These are phyloP conservation scores for Ptyas mucosa DNA, from an alignment of 2,113 vertebrate genomes.

Conservation along the genomic window DNA sequence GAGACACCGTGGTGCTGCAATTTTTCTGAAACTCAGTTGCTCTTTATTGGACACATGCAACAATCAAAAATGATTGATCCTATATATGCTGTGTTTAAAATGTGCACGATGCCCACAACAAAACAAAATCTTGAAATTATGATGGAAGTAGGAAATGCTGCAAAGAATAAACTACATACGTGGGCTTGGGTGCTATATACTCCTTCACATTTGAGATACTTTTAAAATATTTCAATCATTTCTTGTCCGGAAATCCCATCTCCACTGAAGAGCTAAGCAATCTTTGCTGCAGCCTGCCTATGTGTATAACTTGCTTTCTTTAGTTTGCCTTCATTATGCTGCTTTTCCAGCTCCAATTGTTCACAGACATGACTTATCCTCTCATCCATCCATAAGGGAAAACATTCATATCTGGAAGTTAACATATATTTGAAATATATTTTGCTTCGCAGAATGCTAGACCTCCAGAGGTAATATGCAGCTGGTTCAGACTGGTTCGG, in stretches of 20 bases:
- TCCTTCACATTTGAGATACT: neutral
- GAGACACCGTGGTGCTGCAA: neutral
- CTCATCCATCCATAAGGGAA: neutral
- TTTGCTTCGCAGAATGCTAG: neutral
- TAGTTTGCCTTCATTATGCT: neutral
- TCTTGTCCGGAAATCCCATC: neutral
- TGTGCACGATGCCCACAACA: neutral
- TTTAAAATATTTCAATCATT: neutral
- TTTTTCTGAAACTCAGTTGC: neutral
- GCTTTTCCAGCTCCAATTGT: neutral
- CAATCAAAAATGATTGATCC: neutral
- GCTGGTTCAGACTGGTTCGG: too few relatives aligned
- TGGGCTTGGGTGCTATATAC: neutral
- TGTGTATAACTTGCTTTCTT: neutral
- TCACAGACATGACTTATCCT: neutral
- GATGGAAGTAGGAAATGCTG: neutral
- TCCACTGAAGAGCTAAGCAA: neutral
- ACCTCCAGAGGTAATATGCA: neutral
- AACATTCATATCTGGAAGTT: neutral
- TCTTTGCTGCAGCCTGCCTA: neutral
- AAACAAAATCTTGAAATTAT: neutral
- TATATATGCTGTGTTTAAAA: neutral
- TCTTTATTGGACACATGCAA: neutral
- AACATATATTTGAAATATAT: neutral
- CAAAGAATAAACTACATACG: neutral